Evolutionary conservation across 2,888 invertebrate species (phyloP), one percentile per base, ranked within the genome.

Genomic region (Cephus runcator): DNA sequence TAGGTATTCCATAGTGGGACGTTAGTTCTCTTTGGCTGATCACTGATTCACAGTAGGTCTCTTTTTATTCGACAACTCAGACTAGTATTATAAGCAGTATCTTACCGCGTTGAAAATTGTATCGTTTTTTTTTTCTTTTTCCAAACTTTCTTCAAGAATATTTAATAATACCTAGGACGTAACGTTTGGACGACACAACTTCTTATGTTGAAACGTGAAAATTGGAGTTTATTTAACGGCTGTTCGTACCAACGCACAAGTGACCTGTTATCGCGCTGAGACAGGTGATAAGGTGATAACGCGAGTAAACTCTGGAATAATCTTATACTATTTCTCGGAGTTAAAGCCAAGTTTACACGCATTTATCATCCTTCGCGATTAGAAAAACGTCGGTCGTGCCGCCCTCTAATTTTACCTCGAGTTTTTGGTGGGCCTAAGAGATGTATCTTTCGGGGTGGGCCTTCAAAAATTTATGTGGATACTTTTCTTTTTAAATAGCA

Each of bases 191-290:
- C 36, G 36, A 12, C 12, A 36, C 12, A 35, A 36, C 12, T 12
- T 36, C 15, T 56, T 56, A 9, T 23, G 23, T 23, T 56, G 56
- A 56, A 56, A 56, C 23, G 9, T 56, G 23, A 56, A 56, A 23
- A 56, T 56, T 56, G 23, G 9, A 56, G 56, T 56, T 56, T 56
- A 56, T 56, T 56, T 56, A 56, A 56, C 56, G 56, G 15, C 23
- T 9, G 56, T 56, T 23, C 56, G 56, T 56, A 9, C 23, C 15
- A 23, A 23, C 30, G 71, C 4, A 9, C 31, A 71, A 71, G 71
- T 76, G 71, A 78, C 78, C 78, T 76, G 78, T 76, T 78, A 78
- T 78, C 78, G 73, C 75, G 75, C 68, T 69, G 68, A 78, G 78
- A 78, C 78, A 73, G 73, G 75, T 78, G 75, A 78, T 78, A 78